These are phyloP conservation scores for Leptopilina boulardi DNA, from an alignment of 1,140 invertebrate genomes.

Conservation along the genomic window DNA sequence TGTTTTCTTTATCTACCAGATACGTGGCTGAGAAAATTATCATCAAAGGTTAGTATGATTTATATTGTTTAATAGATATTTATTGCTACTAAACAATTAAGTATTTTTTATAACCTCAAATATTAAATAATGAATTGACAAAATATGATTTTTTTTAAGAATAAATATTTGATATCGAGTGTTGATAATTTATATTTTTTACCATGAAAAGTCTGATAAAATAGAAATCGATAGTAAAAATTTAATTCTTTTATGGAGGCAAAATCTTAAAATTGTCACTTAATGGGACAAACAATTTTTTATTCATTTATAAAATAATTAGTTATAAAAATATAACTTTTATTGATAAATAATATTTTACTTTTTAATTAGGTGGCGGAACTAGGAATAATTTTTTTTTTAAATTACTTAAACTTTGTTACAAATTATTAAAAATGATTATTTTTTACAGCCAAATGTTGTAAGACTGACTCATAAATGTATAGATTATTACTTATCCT, in stretches of 20 bases:
- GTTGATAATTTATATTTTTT: neutral
- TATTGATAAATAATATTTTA: too few relatives aligned
- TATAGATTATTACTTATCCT: constrained; percentile 64
- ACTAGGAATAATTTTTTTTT: too few relatives aligned
- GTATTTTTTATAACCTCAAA: neutral
- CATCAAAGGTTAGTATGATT: constrained; percentile 58
- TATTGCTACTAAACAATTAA: neutral
- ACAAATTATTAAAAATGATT: neutral
- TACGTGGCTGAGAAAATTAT: constrained; percentile 55
- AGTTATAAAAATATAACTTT: too few relatives aligned
- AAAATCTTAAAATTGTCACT: too few relatives aligned
- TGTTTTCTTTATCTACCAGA: constrained; percentile 67
- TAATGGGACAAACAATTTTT: too few relatives aligned
- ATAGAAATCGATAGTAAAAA: neutral
- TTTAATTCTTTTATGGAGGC: too few relatives aligned
- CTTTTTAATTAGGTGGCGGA: too few relatives aligned
- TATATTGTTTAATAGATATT: neutral
- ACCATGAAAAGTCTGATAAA: neutral
- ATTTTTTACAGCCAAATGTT: constrained; percentile 60
- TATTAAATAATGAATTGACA: neutral
- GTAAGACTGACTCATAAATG: constrained; percentile 60
- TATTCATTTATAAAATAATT: too few relatives aligned
- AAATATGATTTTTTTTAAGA: neutral
- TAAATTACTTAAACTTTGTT: too few relatives aligned
- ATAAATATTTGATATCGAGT: neutral